Evolutionary conservation across 2,113 vertebrate species (phyloP).

Genomic region (Stegastes partitus): DNA sequence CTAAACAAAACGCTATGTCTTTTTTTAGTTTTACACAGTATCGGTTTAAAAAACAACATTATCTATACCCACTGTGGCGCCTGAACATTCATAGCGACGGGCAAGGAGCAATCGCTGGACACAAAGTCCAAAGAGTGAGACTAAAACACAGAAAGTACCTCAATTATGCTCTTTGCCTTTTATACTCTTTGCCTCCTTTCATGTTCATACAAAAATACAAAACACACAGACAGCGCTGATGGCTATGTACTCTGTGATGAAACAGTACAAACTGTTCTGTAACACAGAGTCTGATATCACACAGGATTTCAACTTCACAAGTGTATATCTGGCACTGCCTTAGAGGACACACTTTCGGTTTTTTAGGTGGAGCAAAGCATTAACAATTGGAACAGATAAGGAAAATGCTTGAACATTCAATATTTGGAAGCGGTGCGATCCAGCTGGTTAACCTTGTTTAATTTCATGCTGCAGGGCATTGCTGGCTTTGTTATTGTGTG

Average conservation of each 20-base stretch:
- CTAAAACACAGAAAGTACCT: conserved; percentile 5
- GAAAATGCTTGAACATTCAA: background rate
- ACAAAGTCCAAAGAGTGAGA: background rate
- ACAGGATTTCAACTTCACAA: conserved; percentile 3
- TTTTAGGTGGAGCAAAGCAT: background rate
- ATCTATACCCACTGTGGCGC: background rate
- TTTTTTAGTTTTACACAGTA: too few species aligned
- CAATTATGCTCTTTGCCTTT: conserved; percentile 10
- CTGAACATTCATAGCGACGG: background rate
- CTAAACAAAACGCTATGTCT: too few species aligned
- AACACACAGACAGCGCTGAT: background rate
- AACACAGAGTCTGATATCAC: conserved; percentile 34
- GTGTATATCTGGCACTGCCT: conserved; percentile 24
- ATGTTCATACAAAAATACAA: background rate
- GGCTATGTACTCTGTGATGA: conserved; percentile 5
- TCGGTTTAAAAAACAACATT: too few species aligned
- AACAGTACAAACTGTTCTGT: conserved; percentile 54
- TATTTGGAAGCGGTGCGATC: background rate
- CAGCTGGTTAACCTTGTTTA: background rate
- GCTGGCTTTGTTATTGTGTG: conserved; percentile 3
- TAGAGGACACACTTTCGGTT: background rate
- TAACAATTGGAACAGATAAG: background rate
- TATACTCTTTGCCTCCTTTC: background rate
- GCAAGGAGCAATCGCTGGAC: background rate
- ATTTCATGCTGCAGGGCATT: background rate